A percentile compares a stretch with the other conserved stretches of the same genome.
These are phyloP conservation scores for Stenichneumon culpator DNA, from an alignment of 2,888 invertebrate genomes.

Conservation along the genomic window DNA sequence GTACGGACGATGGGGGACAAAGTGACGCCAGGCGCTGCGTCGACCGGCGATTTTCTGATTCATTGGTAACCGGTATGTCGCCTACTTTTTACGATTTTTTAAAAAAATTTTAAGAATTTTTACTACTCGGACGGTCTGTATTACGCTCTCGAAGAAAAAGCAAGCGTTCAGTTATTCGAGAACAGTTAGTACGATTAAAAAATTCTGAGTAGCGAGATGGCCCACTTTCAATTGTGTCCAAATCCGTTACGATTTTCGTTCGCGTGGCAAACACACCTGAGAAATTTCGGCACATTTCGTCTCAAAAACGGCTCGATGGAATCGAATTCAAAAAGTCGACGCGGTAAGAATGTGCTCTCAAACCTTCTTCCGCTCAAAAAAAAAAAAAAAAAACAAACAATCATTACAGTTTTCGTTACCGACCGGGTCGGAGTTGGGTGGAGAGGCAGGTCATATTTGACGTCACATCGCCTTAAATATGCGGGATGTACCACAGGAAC, in stretches of 20 bases:
- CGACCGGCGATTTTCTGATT: neutral
- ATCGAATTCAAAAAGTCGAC: too few species aligned
- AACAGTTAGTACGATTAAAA: neutral
- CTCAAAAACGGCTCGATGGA: too few species aligned
- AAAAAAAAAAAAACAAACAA: neutral
- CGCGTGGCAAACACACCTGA: too few species aligned
- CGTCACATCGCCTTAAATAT: neutral
- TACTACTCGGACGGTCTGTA: neutral
- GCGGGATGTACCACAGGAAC: neutral
- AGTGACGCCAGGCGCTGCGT: neutral
- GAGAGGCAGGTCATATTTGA: neutral
- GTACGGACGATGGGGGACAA: neutral
- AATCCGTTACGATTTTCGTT: too few species aligned
- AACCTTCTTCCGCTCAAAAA: neutral
- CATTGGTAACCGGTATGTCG: neutral
- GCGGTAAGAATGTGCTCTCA: neutral
- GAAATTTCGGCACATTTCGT: too few species aligned
- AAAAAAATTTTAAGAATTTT: neutral
- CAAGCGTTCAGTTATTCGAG: neutral
- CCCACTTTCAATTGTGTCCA: too few species aligned
- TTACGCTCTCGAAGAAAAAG: neutral
- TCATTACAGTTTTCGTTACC: neutral
- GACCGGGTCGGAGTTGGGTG: neutral
- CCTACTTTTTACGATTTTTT: neutral
- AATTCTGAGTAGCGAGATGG: neutral